A percentile compares a stretch with the other conserved stretches of the same genome.
Evolutionary conservation across 2,797 vertebrate genomes (phyloP).

Genomic region (Salmo trutta): DNA sequence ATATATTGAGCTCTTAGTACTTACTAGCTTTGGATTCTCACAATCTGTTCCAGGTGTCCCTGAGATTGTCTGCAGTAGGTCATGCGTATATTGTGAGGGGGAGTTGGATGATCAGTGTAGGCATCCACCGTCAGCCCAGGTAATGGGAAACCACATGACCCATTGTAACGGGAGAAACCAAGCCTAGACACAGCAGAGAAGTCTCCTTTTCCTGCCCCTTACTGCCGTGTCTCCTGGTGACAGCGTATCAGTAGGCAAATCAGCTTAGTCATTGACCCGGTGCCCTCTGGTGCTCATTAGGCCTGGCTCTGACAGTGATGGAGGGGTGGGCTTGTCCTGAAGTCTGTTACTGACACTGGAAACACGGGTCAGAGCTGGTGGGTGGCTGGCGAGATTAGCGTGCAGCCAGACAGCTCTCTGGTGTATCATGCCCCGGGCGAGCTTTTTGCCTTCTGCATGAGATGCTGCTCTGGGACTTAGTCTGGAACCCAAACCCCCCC

Average conservation of each 20-base stretch:
- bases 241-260: constrained; percentile 86
- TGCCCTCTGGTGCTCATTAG: constrained; percentile 80
- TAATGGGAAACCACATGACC: not conserved
- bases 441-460: constrained; percentile 43
- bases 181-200: constrained; percentile 13
- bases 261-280: constrained; percentile 82
- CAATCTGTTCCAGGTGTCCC: constrained; percentile 21
- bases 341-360: constrained; percentile 74
- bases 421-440: constrained; percentile 56
- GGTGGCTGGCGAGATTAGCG: constrained; percentile 68
- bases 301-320: constrained; percentile 82
- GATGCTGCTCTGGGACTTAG: constrained; percentile 11
- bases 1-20: not conserved
- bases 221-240: constrained; percentile 47
- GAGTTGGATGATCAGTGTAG: constrained; percentile 1
- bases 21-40: not conserved
- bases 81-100: not conserved
- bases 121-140: constrained; percentile 9
- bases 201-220: constrained; percentile 38
- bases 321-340: constrained; percentile 79
- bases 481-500: not conserved
- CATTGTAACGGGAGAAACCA: not conserved
- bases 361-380: constrained; percentile 81
- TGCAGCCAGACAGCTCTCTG: constrained; percentile 53
- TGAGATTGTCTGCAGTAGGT: constrained; percentile 7